These are phyloP conservation scores for Gallinago solitaria DNA, from an alignment of 2,797 vertebrate species.

Conservation along the genomic window DNA sequence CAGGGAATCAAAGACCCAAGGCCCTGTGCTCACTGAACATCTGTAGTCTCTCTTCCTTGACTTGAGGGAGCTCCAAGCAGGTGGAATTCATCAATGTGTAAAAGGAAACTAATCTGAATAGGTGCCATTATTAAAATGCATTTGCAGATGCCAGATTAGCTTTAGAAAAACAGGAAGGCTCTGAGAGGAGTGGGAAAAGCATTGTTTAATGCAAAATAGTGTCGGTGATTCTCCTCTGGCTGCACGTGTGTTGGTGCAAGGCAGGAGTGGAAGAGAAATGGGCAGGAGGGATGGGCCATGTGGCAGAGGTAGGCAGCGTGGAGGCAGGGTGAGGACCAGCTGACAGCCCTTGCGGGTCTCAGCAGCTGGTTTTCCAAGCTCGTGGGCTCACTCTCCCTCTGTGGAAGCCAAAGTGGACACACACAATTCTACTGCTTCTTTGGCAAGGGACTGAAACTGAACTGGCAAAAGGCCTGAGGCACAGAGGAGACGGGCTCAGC, in stretches of 20 bases:
- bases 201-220: not conserved
- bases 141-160: conserved; percentile 37
- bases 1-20: not conserved
- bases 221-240: not conserved
- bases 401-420: not conserved
- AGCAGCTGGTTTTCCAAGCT: not conserved
- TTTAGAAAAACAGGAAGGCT: conserved; percentile 58
- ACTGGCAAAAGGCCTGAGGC: not conserved
- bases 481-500: not conserved
- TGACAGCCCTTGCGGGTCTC: fast-evolving
- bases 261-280: not conserved
- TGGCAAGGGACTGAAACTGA: not conserved
- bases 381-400: fast-evolving
- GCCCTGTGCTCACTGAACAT: not conserved
- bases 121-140: conserved; percentile 38
- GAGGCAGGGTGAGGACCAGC: fast-evolving
- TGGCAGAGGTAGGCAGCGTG: not conserved
- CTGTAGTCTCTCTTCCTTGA: not conserved
- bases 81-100: conserved; percentile 26
- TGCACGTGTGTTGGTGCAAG: not conserved
- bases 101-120: conserved; percentile 53
- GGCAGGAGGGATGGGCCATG: fast-evolving
- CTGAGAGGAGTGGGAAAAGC: conserved; percentile 18
- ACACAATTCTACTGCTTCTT: not conserved
- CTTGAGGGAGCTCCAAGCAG: conserved; percentile 30